These are phyloP conservation scores for Clitarchus hookeri DNA, from an alignment of 2,888 invertebrate species.

Conservation along the genomic window DNA sequence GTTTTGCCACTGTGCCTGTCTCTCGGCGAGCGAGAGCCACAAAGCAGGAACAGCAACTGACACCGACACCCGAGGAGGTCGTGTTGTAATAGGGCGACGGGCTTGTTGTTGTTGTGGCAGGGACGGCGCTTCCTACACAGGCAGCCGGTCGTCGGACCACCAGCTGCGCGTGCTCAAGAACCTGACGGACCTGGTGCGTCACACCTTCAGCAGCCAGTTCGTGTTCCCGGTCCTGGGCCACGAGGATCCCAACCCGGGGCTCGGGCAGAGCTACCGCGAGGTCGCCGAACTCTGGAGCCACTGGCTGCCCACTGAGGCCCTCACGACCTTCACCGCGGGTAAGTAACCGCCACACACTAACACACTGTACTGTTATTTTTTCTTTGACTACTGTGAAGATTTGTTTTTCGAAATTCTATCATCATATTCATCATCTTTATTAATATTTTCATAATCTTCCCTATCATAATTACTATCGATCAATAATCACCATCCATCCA, in stretches of 20 bases:
- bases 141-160: slow-evolving; percentile 68
- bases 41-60: too few species aligned
- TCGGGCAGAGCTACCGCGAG: slow-evolving; percentile 58
- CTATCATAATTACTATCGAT: too few species aligned
- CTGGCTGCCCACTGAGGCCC: slow-evolving; percentile 83
- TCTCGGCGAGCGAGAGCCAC: too few species aligned
- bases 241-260: slow-evolving; percentile 69
- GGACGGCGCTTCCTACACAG: slow-evolving; percentile 78
- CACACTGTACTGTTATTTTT: too few species aligned
- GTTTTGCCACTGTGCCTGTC: too few species aligned
- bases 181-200: slow-evolving; percentile 78
- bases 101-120: slow-evolving; percentile 57
- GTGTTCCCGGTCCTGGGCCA: slow-evolving; percentile 90
- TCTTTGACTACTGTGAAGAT: too few species aligned
- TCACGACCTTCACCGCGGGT: slow-evolving; percentile 84
- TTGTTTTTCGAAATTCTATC: too few species aligned
- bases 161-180: slow-evolving; percentile 78
- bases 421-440: too few species aligned
- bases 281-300: slow-evolving; percentile 80
- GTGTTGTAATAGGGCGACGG: too few species aligned
- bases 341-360: slow-evolving; percentile 45
- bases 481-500: too few species aligned
- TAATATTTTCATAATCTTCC: too few species aligned
- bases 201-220: slow-evolving; percentile 86
- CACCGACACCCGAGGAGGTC: too few species aligned